These are phyloP conservation scores for Seira musarum DNA, from an alignment of 2,888 invertebrate genomes.

Conservation along the genomic window DNA sequence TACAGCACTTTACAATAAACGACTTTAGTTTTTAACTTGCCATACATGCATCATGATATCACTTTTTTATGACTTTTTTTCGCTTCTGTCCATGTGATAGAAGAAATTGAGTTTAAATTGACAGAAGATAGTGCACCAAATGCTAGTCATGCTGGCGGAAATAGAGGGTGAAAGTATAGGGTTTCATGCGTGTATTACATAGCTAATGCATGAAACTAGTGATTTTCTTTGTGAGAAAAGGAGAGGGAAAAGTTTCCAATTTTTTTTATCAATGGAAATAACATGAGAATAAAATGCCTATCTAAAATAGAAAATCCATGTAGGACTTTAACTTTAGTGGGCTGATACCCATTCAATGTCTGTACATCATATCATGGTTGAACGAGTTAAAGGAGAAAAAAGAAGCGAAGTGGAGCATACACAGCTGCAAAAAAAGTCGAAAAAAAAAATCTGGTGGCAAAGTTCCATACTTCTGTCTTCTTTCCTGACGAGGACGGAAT, in stretches of 20 bases:
- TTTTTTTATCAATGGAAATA: constrained; percentile 38
- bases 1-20: constrained; percentile 15
- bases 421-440: constrained; percentile 54
- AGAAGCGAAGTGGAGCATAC: constrained; percentile 46
- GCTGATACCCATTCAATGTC: constrained; percentile 23
- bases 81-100: constrained; percentile 19
- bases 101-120: constrained; percentile 54
- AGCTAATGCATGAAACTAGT: constrained; percentile 6
- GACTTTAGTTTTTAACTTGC: constrained; percentile 27
- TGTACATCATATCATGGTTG: constrained; percentile 37
- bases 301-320: constrained; percentile 52
- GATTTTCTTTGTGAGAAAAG: constrained; percentile 23
- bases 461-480: constrained; percentile 54
- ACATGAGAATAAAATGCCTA: constrained; percentile 53
- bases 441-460: constrained; percentile 61
- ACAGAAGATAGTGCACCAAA: constrained; percentile 46
- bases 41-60: constrained; percentile 34
- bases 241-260: constrained; percentile 38
- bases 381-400: constrained; percentile 30
- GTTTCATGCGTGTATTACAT: not conserved
- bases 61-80: constrained; percentile 8
- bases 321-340: constrained; percentile 27
- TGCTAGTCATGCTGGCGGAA: constrained; percentile 20
- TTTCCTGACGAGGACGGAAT: constrained; percentile 20
- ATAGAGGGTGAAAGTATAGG: constrained; percentile 30